Conservation (phyloP, 1,140 invertebrate species). For the Globodera ellingtonae region DNA sequence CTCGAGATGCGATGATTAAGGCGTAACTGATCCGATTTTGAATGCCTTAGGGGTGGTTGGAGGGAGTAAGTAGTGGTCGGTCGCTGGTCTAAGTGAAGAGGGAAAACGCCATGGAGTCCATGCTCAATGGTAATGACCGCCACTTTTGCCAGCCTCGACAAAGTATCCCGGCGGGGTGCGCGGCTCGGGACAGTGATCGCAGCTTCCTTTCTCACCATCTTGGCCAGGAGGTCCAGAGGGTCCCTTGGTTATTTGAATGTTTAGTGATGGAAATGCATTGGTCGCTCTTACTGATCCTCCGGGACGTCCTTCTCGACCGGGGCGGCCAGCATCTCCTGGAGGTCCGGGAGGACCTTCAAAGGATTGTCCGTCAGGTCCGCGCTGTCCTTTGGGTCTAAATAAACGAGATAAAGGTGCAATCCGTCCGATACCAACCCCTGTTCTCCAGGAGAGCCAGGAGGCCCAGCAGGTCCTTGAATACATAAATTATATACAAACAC, state of each 20-base stretch:
- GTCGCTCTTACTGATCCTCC: slow-evolving; percentile 32
- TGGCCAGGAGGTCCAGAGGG: slow-evolving; percentile 58
- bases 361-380: slow-evolving; percentile 62
- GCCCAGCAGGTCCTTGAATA: slow-evolving; percentile 28
- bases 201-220: slow-evolving; percentile 60
- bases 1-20: not conserved
- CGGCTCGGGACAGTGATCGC: slow-evolving; percentile 61
- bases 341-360: slow-evolving; percentile 60
- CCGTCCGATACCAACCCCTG: slow-evolving; percentile 13
- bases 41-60: not conserved
- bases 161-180: slow-evolving; percentile 62
- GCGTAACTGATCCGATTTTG: not conserved
- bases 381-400: slow-evolving; percentile 51
- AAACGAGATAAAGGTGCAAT: not conserved
- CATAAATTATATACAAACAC: not conserved
- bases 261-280: not conserved
- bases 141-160: slow-evolving; percentile 13
- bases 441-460: slow-evolving; percentile 47
- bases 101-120: not conserved
- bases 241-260: slow-evolving; percentile 26
- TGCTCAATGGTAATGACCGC: slow-evolving; percentile 27
- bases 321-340: slow-evolving; percentile 44
- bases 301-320: slow-evolving; percentile 45
- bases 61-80: not conserved
- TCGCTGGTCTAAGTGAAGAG: not conserved